Evolutionary conservation across 1,140 invertebrate genomes (phyloP), one percentile per base, ranked within the genome.

Genomic region (Hyles euphorbiae): DNA sequence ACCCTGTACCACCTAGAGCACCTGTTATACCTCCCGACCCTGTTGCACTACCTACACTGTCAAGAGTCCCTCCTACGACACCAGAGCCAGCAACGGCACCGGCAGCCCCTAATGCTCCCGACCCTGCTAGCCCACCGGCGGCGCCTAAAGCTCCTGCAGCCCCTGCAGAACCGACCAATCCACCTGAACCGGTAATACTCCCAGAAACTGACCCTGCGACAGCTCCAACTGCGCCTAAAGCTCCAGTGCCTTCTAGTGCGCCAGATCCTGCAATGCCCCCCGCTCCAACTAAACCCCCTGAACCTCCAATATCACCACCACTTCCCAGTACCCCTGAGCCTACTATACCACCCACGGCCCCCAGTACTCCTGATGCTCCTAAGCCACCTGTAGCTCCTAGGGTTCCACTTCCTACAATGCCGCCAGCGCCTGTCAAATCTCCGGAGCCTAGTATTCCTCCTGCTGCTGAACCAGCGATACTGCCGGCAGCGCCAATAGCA

Each of bases 201-300:
- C 22, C 22, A 22, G 22, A 22, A 22, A 22, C 22, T 22, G 22
- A 22, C 22, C 22, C 36, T 40, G 34, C 56, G 34, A 52, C 44
- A 12, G 49, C 63, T 45, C 59, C 63, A 22, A 55, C 57, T 12
- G 53, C 63, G 7, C 60, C 64, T 34, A 48, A 57, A 12, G 60
- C 34, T 3, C 53, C 47, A 63, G 57, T 32, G 46, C 59, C 3
- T 12, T 9, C 10, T 44, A 43, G 3, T 6, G 12, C 7, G 5
- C 3, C 56, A 53, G 47, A 48, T 43, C n/a, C 34, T 12, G 50
- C 56, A 53, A 56, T 53, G 3, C 62, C 60, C 34, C 53, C 62
- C 0, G 49, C n/a, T 33, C 54, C 45, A 8, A 9, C 53, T 12
- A 55, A 55, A 5, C 44, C 51, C 2, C 47, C 22, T 33, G 49